Evolutionary conservation across 2,113 vertebrate genomes (phyloP).

Genomic region (Pachycephala philippinensis): DNA sequence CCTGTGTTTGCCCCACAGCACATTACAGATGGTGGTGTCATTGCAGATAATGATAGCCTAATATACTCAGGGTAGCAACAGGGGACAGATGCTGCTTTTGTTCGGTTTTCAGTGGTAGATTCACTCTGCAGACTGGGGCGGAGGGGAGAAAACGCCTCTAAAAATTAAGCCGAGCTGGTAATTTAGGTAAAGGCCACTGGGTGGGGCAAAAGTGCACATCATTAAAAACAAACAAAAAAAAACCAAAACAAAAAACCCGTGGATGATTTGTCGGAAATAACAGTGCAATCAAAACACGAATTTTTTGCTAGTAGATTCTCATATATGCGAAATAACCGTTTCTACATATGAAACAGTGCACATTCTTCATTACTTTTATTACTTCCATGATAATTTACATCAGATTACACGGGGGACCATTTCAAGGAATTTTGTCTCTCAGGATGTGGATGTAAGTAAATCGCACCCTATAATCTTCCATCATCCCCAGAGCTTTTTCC

Average conservation of each 20-base stretch:
- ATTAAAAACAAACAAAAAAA: background rate
- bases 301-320: background rate
- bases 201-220: constrained; percentile 60
- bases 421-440: background rate
- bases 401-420: background rate
- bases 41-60: constrained; percentile 20
- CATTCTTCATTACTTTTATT: background rate
- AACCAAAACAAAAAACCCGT: background rate
- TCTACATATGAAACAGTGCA: background rate
- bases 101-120: constrained; percentile 1
- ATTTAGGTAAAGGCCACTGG: constrained; percentile 49
- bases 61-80: background rate
- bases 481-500: background rate
- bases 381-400: background rate
- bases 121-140: background rate
- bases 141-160: background rate
- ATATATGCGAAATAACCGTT: background rate
- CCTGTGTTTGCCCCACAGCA: constrained; percentile 39
- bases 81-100: constrained; percentile 32
- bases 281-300: background rate
- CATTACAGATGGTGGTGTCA: constrained; percentile 57
- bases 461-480: background rate
- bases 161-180: background rate
- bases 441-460: background rate
- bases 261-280: background rate